Evolutionary conservation across 30 jellyfish, hydroid and myxozoan species (phyloP), one percentile per base, ranked within the genome.

Genomic region (Calvadosia cruxmelitensis): DNA sequence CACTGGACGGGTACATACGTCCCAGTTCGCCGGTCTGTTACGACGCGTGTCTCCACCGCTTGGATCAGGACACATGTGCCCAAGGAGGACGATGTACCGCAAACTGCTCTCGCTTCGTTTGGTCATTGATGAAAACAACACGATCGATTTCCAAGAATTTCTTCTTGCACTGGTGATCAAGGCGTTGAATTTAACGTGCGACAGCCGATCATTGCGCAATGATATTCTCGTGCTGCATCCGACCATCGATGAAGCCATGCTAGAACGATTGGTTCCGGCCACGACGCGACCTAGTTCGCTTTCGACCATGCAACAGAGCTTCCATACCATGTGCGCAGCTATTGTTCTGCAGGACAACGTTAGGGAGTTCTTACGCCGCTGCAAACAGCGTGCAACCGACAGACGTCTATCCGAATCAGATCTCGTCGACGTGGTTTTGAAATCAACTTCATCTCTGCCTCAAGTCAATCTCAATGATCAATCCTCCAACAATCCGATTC

Each of bases 51-150:
- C 79, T 1, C 95, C 95, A 33, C 95, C 95, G 13, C 76, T 84
- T n/a, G 95, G 95, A 24, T 74, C 70, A 53, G 95, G 95, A 3
- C 66, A 67, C 13, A 52, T 52, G 53, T 84, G 95, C 67, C 95
- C 95, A 53, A 53, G 48, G 36, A 66, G 95, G 16, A 51, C 82
- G 0, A 50, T 84, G 10, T 84, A 70, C 69, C 67, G 84, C 27
- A 71, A 78, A 33, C 50, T 84, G 23, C 66, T 78, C 24, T 20
- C 50, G n/a, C 33, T 84, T 64, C 50, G 72, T 24, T 29, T 84
- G 15, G 79, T 72, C 29, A 85, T 74, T 67, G 7, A 31, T 2
- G 79, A 66, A 25, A 42, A 77, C 2, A 34, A 52, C 30, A 53
- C 36, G 0, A 63, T 73, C 27, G 10, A 53, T 69, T 74, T 28